phyloP scores from a whole-genome alignment of 2,797 vertebrate species.

The Alcedo atthis region DNA sequence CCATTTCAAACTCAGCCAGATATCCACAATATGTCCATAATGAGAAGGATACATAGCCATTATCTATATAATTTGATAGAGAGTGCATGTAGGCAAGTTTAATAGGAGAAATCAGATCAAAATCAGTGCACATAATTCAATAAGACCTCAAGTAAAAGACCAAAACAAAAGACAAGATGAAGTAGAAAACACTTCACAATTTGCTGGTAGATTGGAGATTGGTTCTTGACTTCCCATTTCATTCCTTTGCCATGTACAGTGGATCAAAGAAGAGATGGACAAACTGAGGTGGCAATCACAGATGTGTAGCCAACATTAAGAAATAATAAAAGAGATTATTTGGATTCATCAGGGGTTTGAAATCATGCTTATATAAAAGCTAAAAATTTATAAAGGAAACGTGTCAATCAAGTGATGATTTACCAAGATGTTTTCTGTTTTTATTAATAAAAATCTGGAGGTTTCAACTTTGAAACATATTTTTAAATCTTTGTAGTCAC shows the following conservation, averaged over 20 bases:
- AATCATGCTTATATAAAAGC: neutral
- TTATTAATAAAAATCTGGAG: neutral
- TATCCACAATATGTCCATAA: neutral
- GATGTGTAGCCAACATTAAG: neutral
- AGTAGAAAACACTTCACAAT: neutral
- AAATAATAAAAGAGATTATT: neutral
- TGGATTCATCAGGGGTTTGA: neutral
- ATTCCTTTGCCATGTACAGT: neutral
- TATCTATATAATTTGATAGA: conserved; percentile 11
- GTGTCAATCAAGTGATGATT: neutral
- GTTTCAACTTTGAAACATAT: neutral
- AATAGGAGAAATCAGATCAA: conserved; percentile 17
- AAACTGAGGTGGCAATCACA: neutral
- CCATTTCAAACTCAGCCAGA: neutral
- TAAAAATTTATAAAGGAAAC: neutral
- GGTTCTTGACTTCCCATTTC: neutral
- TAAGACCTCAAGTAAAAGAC: conserved; percentile 16
- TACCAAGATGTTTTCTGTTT: neutral
- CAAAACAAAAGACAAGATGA: neutral
- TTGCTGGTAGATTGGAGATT: neutral
- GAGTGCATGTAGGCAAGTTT: neutral
- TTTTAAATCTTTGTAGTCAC: neutral
- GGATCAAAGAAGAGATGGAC: neutral
- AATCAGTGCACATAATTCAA: neutral
- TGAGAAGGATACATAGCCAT: neutral